Conservation (phyloP, 2,888 invertebrate genomes). For the Spodoptera exigua region DNA sequence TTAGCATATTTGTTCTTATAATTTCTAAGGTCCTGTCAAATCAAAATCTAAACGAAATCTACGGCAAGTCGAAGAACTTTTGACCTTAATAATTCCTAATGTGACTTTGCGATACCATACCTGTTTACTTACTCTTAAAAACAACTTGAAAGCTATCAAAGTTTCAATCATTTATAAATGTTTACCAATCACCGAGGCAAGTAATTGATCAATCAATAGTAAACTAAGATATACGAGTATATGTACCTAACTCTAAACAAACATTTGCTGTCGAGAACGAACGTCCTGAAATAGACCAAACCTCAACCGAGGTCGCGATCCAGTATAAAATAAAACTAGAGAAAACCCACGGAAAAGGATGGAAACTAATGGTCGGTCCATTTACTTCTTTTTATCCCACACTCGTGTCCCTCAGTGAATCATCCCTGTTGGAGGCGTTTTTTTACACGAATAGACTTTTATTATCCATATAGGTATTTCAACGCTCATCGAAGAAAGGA, state of each 20-base stretch:
- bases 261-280: constrained; percentile 10
- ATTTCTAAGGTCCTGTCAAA: no score
- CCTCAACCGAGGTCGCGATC: constrained; percentile 38
- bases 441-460: constrained; percentile 67
- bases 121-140: no score
- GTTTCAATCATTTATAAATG: constrained; percentile 19
- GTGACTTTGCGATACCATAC: no score
- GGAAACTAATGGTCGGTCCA: constrained; percentile 75
- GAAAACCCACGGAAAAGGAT: constrained; percentile 60
- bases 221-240: constrained; percentile 16
- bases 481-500: constrained; percentile 47
- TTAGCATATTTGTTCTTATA: no score
- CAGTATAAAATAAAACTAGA: constrained; percentile 54
- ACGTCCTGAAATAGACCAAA: constrained; percentile 61
- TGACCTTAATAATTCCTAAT: no score
- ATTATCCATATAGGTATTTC: constrained; percentile 61
- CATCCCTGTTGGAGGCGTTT: constrained; percentile 64
- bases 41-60: no score
- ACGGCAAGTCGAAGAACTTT: no score
- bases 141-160: not conserved
- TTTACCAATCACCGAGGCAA: constrained; percentile 11
- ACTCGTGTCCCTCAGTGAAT: constrained; percentile 71
- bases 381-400: constrained; percentile 75
- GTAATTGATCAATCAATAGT: constrained; percentile 14
- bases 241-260: constrained; percentile 21